Percentiles rank a stretch among this genome's conserved stretches.
Evolutionary conservation across 1,140 invertebrate species (phyloP).

Genomic region (Leptopilina clavipes): DNA sequence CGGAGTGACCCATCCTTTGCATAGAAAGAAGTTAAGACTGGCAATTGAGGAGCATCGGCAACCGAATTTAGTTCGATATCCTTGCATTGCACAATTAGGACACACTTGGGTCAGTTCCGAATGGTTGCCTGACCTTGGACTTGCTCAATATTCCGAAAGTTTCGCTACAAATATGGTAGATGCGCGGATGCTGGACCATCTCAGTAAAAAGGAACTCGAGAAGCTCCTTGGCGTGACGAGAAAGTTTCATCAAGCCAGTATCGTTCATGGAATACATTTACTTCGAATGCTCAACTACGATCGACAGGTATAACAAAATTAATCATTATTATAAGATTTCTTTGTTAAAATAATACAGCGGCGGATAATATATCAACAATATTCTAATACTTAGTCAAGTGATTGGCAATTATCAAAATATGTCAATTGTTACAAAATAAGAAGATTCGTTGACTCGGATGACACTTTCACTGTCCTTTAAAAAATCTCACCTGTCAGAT

Average conservation of each 20-base stretch:
- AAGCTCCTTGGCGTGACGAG: slow-evolving; percentile 92
- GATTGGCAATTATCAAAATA: too few species aligned
- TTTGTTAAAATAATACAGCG: too few species aligned
- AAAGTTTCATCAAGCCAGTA: slow-evolving; percentile 95
- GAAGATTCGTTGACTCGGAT: too few species aligned
- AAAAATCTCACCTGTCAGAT: too few species aligned
- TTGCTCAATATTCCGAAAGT: slow-evolving; percentile 89
- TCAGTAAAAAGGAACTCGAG: slow-evolving; percentile 95
- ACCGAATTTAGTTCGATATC: slow-evolving; percentile 89
- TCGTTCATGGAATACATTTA: slow-evolving; percentile 94
- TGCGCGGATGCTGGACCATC: slow-evolving; percentile 91
- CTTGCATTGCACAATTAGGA: slow-evolving; percentile 88
- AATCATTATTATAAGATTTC: too few species aligned
- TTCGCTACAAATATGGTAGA: slow-evolving; percentile 94
- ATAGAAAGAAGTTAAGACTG: slow-evolving; percentile 92
- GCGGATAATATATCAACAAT: too few species aligned
- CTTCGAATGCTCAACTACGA: slow-evolving; percentile 94
- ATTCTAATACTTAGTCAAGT: too few species aligned
- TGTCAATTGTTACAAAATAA: too few species aligned
- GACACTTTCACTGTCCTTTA: too few species aligned
- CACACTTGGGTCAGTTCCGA: slow-evolving; percentile 94
- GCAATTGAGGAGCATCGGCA: slow-evolving; percentile 94
- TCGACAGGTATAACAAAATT: slow-evolving; percentile 82
- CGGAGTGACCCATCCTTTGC: slow-evolving; percentile 91
- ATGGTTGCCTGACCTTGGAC: slow-evolving; percentile 92